Evolutionary conservation across 2,113 vertebrate species (phyloP), one percentile per base, ranked within the genome.

Genomic region (Sceloporus undulatus): DNA sequence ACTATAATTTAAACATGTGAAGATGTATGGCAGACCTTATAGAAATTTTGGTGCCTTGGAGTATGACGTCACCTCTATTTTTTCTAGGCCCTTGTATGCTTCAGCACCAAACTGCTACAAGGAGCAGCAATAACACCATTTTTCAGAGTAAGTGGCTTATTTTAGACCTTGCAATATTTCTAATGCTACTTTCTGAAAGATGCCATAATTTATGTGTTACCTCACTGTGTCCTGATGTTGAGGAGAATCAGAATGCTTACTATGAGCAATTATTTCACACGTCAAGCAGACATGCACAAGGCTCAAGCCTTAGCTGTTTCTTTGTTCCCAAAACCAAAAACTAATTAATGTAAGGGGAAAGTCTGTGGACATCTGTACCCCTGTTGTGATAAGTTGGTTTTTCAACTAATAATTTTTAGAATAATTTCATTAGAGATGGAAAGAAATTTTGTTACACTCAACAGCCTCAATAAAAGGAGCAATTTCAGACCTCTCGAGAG

Each of bases 1-100:
- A 92, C 85, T 87, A 71, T 92, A 90, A 94, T 94, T 88, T 90
- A 95, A 90, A 84, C 84, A 74, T 11, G 13, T 80, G 29, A 89
- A 93, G 88, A 89, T 85, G 75, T 79, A 29, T 52, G 62, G 34
- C 91, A 19, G 2, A 21, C 79, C 87, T 88, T 91, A 65, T 79
- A 84, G 71, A 52, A 85, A 89, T 90, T 75, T 87, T 92, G 84
- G 38, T 87, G 65, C 81, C 87, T 91, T 90, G 54, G 52, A 87
- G 34, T 73, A 65, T 87, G 81, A 86, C 87, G 84, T 79, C 85
- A 85, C 89, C 88, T 78, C 82, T 66, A 27, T 27, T 68, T 81
- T 81, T 93, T 90, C 92, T 90, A 82, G 87, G 84, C 90, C 84
- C 83, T 79, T n/a, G 90, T 90, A 82, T 81, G 71, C 38, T 94